Base-by-base conservation (phyloP, 2,113 vertebrate genomes). In the Thunnus maccoyii region DNA sequence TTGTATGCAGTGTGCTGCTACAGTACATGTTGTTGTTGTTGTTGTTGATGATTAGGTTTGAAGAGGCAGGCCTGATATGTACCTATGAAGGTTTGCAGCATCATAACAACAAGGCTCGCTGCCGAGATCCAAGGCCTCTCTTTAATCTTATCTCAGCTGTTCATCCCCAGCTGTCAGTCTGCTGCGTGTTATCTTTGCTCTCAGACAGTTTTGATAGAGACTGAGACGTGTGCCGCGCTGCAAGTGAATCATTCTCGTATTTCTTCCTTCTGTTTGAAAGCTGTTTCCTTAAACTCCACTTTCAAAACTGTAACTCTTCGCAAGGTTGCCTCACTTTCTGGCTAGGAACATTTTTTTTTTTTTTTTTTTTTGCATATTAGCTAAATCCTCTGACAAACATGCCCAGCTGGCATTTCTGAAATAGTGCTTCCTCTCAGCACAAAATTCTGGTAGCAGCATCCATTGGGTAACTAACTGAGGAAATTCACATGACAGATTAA, bases 401-500 rank as follows among this genome's bases (percentile, higher is more conserved):
- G 70, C 63, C 56, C 32, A 64, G 32, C 72, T 85, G 72, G 80
- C 58, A 57, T 77, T 86, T 89, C 55, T 83, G 52, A 81, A 82
- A 79, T 58, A 72, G 47, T 74, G 65, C 47, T 66, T 78, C 76
- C 63, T 72, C 72, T 82, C 54, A 73, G 76, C 56, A 84, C 14
- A 84, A 86, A 78, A 70, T 74, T 44, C 4, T 70, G 36, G 52
- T 61, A 75, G 64, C 68, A 58, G 32, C 76, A 68, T 82, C 66
- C 75, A 69, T 58, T 60, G 54, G 52, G 61, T 72, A 76, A 79
- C 55, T 79, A 64, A 78, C 44, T 80, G 60, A 82, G 52, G 72
- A 84, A 84, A 83, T 84, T 87, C 76, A 86, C 76, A 79, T 89
- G 85, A 86, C 82, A 56, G 62, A 88, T 89, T 88, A 22, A 74